phyloP scores from a whole-genome alignment of 2,113 vertebrate species.

The Ciconia maguari region DNA sequence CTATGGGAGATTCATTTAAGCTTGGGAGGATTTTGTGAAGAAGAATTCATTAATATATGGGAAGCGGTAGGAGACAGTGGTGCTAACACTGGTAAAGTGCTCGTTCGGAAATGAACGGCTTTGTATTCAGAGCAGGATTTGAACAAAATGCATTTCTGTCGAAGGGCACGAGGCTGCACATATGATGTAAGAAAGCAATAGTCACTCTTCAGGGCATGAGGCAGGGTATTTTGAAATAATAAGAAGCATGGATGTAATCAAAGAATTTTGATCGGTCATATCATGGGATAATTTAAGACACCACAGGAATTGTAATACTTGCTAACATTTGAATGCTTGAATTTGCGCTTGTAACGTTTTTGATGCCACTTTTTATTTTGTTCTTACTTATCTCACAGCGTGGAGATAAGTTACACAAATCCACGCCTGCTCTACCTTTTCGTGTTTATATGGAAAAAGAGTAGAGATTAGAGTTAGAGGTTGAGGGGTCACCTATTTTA shows the following conservation, averaged over 20 bases:
- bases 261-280: background rate
- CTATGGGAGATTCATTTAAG: background rate
- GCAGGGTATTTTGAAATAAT: background rate
- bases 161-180: background rate
- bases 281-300: background rate
- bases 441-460: background rate
- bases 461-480: background rate
- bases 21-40: background rate
- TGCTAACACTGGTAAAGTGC: background rate
- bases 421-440: background rate
- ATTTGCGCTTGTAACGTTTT: background rate
- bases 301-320: background rate
- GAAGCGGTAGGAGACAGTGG: background rate
- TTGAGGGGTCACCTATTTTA: background rate
- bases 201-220: background rate
- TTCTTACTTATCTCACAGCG: background rate
- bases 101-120: background rate
- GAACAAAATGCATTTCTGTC: background rate
- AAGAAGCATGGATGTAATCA: background rate
- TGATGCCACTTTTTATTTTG: background rate
- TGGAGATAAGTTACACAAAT: background rate
- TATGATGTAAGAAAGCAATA: background rate
- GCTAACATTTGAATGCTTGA: background rate
- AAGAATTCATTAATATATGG: background rate
- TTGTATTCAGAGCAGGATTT: background rate